phyloP scores from a whole-genome alignment of 2,797 vertebrate species.

The Bradypodion ventrale region DNA sequence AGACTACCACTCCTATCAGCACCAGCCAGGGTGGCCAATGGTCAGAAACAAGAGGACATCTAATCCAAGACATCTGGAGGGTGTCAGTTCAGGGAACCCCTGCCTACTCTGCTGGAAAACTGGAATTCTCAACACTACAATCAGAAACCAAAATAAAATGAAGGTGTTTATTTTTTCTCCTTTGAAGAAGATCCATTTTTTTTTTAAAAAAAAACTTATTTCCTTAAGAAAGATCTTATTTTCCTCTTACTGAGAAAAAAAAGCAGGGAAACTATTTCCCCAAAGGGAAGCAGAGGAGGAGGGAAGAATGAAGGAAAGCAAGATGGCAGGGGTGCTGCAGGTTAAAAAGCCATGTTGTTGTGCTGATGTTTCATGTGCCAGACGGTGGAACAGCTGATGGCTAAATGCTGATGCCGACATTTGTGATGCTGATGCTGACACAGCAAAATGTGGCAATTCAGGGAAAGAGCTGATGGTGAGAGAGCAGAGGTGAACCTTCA shows the following conservation, averaged over 20 bases:
- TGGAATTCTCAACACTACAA: neutral
- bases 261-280: neutral
- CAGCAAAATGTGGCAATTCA: constrained; percentile 62
- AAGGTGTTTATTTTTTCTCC: neutral
- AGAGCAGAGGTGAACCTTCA: constrained; percentile 64
- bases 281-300: neutral
- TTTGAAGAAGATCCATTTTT: neutral
- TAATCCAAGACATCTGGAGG: neutral
- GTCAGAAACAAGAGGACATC: neutral
- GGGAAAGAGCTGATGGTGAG: constrained; percentile 59
- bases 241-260: neutral
- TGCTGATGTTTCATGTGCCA: constrained; percentile 63
- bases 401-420: constrained; percentile 69
- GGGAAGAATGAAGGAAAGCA: neutral
- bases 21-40: neutral
- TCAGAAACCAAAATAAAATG: neutral
- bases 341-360: constrained; percentile 35
- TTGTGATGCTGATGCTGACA: constrained; percentile 59
- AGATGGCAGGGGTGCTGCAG: neutral
- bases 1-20: neutral
- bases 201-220: neutral
- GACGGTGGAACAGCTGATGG: constrained; percentile 74
- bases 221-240: neutral
- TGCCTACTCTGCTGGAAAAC: neutral
- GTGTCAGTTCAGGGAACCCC: neutral